These are phyloP conservation scores for Calcarius lapponicus DNA, from an alignment of 2,797 vertebrate genomes.

Conservation along the genomic window DNA sequence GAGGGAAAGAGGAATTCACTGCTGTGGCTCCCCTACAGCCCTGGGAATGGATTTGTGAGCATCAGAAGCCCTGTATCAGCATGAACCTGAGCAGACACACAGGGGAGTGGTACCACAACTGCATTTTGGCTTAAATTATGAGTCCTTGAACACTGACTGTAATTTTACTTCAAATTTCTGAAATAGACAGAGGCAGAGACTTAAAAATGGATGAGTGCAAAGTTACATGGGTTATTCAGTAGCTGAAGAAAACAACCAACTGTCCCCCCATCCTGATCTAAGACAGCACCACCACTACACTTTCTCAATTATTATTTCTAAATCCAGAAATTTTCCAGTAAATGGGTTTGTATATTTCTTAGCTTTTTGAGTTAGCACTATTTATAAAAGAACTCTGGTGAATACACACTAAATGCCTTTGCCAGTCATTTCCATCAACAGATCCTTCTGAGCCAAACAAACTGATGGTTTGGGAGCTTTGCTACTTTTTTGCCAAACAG, in stretches of 20 bases:
- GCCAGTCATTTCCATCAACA: background rate
- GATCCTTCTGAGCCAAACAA: background rate
- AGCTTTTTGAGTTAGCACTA: background rate
- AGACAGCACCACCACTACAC: background rate
- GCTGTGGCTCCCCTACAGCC: background rate
- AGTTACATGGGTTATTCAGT: background rate
- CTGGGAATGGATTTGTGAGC: background rate
- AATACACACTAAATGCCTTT: background rate
- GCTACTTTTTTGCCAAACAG: background rate
- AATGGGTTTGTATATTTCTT: background rate
- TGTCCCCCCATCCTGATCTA: background rate
- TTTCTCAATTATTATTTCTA: background rate
- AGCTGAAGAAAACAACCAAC: background rate
- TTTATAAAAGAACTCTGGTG: background rate
- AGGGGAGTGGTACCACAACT: background rate
- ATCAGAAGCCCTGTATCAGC: background rate
- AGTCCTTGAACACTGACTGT: background rate
- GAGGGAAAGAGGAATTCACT: background rate
- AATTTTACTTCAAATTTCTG: background rate
- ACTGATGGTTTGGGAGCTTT: background rate
- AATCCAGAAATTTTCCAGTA: background rate
- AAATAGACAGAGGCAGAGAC: background rate
- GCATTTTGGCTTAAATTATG: background rate
- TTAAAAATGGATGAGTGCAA: background rate
- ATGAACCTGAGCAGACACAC: background rate